Base-by-base conservation (phyloP, 2,888 invertebrate genomes). In the Leucozona laternaria region DNA sequence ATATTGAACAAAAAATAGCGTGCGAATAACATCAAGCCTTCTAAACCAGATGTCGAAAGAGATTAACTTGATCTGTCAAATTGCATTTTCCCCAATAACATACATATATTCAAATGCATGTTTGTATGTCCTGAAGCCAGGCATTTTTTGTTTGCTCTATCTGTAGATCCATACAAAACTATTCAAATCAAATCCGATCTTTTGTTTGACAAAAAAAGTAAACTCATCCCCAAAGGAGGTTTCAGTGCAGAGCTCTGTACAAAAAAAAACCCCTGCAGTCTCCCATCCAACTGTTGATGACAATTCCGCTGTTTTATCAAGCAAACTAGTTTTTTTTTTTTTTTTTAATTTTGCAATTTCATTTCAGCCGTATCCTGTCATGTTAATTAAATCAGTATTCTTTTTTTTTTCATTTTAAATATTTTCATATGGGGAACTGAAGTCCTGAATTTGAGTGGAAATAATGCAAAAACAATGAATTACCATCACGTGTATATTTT, bases 31-130 rank as follows among this genome's bases (percentile, higher is more conserved):
- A 48, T 8, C 20, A 66, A 66, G 31, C 66, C 2, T 20, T 66
- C 66, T 66, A 66, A 66, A 6, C 66, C 66, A 66, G 66, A 66
- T 66, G 66, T 48, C 31, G 48, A 48, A 48, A 48, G 45, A 43
- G 64, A 64, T 64, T 64, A 64, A 64, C 64, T 64, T 17, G 64
- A 66, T 48, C 66, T 66, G 66, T 66, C 48, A 66, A 66, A 48
- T 34, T 48, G 66, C 31, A 48, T 48, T 66, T 66, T 48, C n/a
- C 31, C 60, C 13, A 66, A 66, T 66, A 48, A 48, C 31, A 48
- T 22, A 66, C 48, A n/a, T n/a, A n/a, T 31, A 31, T 31, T 66
- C 48, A 66, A 45, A 31, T 66, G 45, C 15, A 20, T 64, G 45
- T 45, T 10, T 13, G 8, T 4, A 40, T 66, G 20, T 34, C 66